These are phyloP conservation scores for Apeltes quadracus DNA, from an alignment of 2,113 vertebrate genomes.

Conservation along the genomic window DNA sequence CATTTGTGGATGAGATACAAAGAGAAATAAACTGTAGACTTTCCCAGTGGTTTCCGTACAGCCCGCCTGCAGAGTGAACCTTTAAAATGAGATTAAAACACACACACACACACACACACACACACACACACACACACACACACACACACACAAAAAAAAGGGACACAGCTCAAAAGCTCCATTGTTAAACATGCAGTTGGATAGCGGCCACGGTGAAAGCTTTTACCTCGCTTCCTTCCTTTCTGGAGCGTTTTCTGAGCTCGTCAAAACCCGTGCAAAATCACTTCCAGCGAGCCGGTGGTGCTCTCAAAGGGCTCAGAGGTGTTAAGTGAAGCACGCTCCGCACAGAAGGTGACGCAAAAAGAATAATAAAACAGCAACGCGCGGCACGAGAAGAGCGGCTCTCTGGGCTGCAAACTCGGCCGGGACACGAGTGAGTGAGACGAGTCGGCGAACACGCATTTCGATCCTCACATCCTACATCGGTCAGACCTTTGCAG, in stretches of 20 bases:
- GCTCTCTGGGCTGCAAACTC: background rate
- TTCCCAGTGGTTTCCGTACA: background rate
- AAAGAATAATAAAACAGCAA: background rate
- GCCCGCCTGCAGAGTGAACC: background rate
- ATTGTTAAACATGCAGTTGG: background rate
- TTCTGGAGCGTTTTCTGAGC: background rate
- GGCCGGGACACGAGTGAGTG: background rate
- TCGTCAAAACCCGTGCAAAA: background rate
- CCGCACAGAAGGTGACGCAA: background rate
- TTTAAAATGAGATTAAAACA: background rate
- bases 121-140: background rate
- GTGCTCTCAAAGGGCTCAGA: background rate
- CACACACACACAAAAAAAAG: background rate
- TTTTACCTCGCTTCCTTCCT: background rate
- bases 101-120: background rate
- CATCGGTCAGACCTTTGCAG: background rate
- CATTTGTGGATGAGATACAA: background rate
- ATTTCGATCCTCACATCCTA: background rate
- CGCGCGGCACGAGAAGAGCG: background rate
- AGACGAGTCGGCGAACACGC: background rate
- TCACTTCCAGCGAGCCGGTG: background rate
- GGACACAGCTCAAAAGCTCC: background rate
- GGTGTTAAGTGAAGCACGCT: background rate
- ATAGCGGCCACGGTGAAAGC: background rate
- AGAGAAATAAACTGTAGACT: background rate